Base-by-base conservation (phyloP, 2,888 invertebrate species). In the Epinotia nisella region DNA sequence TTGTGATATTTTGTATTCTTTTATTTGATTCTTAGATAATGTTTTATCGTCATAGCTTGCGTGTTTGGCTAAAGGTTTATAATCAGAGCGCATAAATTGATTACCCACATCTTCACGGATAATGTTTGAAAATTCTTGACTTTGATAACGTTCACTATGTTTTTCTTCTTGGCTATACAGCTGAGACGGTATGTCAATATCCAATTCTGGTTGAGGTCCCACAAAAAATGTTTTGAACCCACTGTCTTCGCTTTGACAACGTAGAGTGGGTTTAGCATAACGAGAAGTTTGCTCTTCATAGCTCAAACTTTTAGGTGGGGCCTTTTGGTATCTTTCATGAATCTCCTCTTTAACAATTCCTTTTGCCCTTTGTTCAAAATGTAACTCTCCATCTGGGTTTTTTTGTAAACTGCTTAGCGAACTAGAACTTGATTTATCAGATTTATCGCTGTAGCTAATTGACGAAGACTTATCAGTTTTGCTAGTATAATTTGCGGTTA, bases 41-140 rank as follows among this genome's bases (percentile, higher is more conserved):
- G 95, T 95, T 81, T 95, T 95, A 77, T 95, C 95, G 75, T 95
- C 95, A 71, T 95, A 95, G 77, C 95, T 95, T n/a, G 95, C 95
- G 79, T 95, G 95, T 83, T 95, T 95, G 35, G 95, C 94, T 58
- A 95, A 80, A 10, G 95, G 95, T 79, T 95, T 95, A 74, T 93
- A 94, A 51, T 95, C 95, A 2, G 94, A 92, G 59, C 94, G 89
- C 65, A 94, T 88, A 76, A 92, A 93, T 71, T 92, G 91, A 74
- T 86, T 84, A 75, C 81, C 78, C 21, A 79, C 76, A 75, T 92
- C 91, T 71, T 93, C 93, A 17, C 90, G 87, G 71, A 94, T 87
- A 21, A 93, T 90, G 74, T 88, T 90, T 0, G 95, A 94, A 84
- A 95, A 95, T 78, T 95, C 95, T 86, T 95, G 95, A 77, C 95